Conservation (phyloP, 2,797 vertebrate species). For the Halcyon badia region DNA sequence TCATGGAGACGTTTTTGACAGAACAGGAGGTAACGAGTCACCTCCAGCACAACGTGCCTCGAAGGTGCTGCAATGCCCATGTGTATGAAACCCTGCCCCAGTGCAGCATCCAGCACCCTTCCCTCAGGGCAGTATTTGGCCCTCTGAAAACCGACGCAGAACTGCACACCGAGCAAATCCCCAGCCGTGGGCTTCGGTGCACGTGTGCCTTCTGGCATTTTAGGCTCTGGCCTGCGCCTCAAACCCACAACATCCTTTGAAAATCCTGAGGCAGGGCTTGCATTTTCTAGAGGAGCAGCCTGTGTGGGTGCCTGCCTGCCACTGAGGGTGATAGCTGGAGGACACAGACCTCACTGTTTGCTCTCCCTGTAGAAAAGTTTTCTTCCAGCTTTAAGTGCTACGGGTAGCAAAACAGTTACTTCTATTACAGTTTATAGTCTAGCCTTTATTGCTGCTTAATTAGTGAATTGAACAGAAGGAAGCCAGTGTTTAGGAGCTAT, state of each 20-base stretch:
- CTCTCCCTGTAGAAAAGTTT: neutral
- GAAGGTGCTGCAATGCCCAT: neutral
- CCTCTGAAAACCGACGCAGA: neutral
- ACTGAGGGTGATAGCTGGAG: neutral
- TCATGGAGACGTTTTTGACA: neutral
- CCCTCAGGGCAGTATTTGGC: neutral
- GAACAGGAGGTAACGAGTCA: neutral
- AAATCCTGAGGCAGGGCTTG: neutral
- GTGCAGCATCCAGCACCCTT: neutral
- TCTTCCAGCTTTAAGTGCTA: neutral
- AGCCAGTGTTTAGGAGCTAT: neutral
- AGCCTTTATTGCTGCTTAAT: neutral
- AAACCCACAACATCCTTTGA: neutral
- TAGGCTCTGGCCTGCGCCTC: neutral
- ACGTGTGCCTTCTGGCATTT: neutral
- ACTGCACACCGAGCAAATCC: neutral
- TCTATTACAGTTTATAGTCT: neutral
- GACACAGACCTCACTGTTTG: neutral
- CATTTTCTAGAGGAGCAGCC: neutral
- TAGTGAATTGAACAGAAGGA: neutral
- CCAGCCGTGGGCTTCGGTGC: rapidly evolving
- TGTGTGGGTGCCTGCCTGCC: neutral
- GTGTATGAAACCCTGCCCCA: too few species aligned
- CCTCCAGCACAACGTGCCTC: rapidly evolving
- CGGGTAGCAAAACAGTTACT: neutral